phyloP scores from a whole-genome alignment of 2,888 invertebrate species.

The Morpho achilles region DNA sequence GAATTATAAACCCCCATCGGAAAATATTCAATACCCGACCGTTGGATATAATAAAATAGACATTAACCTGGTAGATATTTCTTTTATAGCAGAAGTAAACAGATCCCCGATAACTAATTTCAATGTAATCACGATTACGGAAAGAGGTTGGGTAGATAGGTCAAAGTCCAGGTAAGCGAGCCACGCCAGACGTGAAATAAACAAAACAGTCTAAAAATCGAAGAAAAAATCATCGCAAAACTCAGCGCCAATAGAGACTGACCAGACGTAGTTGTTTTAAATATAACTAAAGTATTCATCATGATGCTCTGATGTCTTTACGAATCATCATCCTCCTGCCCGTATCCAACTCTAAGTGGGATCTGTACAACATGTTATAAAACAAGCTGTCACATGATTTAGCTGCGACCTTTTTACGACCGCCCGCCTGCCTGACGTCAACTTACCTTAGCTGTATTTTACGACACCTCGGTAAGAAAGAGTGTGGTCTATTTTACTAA shows the following conservation, averaged over 20 bases:
- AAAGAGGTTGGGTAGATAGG: conserved; percentile 5
- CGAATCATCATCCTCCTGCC: too few relatives aligned
- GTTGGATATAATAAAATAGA: too few relatives aligned
- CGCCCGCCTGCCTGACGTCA: too few relatives aligned
- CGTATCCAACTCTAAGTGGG: too few relatives aligned
- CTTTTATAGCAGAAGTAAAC: background rate
- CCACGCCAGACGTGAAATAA: conserved; percentile 4
- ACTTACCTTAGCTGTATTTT: too few relatives aligned
- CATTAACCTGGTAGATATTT: background rate
- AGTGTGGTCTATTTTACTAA: too few relatives aligned
- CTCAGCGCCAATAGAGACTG: conserved; percentile 11
- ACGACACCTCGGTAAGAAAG: too few relatives aligned
- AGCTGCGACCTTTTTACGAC: too few relatives aligned
- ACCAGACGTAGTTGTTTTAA: conserved; percentile 21
- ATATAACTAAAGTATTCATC: conserved; percentile 18
- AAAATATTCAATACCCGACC: too few relatives aligned
- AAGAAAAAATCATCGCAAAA: conserved; percentile 14
- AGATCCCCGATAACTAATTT: background rate
- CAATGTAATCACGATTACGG: background rate
- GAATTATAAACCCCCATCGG: too few relatives aligned
- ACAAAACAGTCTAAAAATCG: conserved; percentile 13
- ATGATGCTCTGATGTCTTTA: background rate
- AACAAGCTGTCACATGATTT: too few relatives aligned
- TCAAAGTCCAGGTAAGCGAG: conserved; percentile 8
- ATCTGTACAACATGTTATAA: too few relatives aligned